Conservation (phyloP, 2,797 vertebrate genomes). For the Vireo griseus region DNA sequence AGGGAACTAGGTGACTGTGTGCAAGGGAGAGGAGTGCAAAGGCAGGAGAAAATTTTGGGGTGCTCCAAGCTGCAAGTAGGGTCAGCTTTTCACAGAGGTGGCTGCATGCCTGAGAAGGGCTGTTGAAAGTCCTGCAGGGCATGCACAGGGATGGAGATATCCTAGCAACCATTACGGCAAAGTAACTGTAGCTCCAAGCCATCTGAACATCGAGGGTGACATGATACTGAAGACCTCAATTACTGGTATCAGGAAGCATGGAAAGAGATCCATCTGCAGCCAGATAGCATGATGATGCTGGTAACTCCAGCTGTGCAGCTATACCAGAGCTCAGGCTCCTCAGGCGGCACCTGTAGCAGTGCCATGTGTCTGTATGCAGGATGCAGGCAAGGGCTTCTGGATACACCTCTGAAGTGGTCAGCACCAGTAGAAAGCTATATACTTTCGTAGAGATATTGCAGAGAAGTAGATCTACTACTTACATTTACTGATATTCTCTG, state of each 20-base stretch:
- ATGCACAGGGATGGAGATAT: neutral
- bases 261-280: conserved; percentile 18
- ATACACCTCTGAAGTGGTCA: neutral
- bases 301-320: conserved; percentile 6
- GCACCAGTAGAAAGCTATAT: neutral
- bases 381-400: accelerated
- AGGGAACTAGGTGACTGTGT: neutral
- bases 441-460: neutral
- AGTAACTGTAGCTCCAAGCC: conserved; percentile 10
- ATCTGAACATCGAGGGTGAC: neutral
- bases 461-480: conserved; percentile 53
- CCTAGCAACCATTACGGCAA: neutral
- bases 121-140: neutral
- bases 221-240: neutral
- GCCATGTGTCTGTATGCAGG: accelerated
- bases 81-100: neutral
- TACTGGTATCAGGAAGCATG: neutral
- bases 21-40: neutral
- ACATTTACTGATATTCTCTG: conserved; percentile 81
- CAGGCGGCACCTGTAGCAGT: neutral
- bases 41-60: neutral
- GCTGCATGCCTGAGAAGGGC: neutral
- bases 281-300: neutral
- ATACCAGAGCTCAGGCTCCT: neutral
- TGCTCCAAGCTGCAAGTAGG: neutral